Evolutionary conservation across 53 echinoderm and acorn worm species (phyloP), one percentile per base, ranked within the genome.

Genomic region (Paelopatides confundens): DNA sequence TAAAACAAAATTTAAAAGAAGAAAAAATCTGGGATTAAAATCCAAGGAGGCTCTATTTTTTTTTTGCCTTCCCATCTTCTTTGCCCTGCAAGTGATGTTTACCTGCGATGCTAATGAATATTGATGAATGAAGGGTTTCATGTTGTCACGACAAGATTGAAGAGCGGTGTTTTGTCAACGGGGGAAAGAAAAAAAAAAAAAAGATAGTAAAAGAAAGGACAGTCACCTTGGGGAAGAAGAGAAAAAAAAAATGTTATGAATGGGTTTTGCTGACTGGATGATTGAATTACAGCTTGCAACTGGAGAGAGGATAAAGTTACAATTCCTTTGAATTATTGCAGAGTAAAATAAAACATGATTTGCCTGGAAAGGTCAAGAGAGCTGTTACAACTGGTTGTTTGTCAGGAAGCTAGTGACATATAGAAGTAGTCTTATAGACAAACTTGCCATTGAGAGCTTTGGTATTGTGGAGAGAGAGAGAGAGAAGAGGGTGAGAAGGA

Each of bases 221-320:
- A 74, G 74, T 29, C 27, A 74, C 74, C 74, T 74, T 74, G 74
- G 47, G 40, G 46, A 26, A 74, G 58, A 5, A 58, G 58, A 23
- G 24, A 58, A 58, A 58, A 23, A 54, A 58, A 58, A 58, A 58
- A 58, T 58, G 58, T 58, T 58, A 58, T 58, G 58, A 58, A 58
- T 58, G 27, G 39, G 40, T 74, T 36, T 14, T 43, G 39, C 74
- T 39, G 74, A n/a, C 40, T 74, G 74, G 74, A 46, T 27, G 74
- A 74, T 74, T 74, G 74, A 74, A 74, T 74, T 74, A 74, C 74
- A 39, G 40, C 46, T 58, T 58, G 58, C 24, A 58, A 58, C 58
- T 58, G 58, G 58, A 46, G 74, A 27, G 74, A 13, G 46, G 74
- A 39, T 74, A 74, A 2, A 39, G 40, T 74, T 74, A 46, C 74